Evolutionary conservation across 2,113 vertebrate genomes (phyloP).

Genomic region (Gnathonemus longibarbis): DNA sequence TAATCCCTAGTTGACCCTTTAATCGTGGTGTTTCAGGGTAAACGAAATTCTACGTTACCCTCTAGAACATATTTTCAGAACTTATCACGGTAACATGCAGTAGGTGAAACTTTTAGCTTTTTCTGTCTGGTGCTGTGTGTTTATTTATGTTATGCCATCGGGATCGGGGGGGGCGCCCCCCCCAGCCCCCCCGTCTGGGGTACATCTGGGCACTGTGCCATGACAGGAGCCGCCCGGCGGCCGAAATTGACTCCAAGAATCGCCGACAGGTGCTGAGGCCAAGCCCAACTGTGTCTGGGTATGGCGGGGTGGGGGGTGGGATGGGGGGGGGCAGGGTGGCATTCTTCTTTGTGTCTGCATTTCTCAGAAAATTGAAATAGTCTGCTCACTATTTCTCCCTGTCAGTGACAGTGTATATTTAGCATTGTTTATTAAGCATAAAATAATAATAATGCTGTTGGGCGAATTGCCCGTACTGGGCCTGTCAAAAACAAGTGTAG

Average conservation of each 20-base stretch:
- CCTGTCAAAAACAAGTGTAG: background rate
- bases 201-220: constrained; percentile 38
- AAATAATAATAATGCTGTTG: background rate
- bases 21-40: background rate
- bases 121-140: constrained; percentile 9
- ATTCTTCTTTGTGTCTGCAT: constrained; percentile 51
- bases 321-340: constrained; percentile 30
- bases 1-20: background rate
- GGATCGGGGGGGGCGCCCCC: background rate
- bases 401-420: background rate
- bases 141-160: constrained; percentile 19
- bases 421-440: constrained; percentile 1
- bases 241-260: constrained; percentile 46
- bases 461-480: background rate
- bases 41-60: background rate
- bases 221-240: constrained; percentile 28
- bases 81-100: background rate
- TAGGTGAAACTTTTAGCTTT: constrained; percentile 11
- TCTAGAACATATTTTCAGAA: background rate
- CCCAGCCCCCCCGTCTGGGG: constrained; percentile 25
- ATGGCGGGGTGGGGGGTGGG: background rate
- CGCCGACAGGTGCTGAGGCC: constrained; percentile 43
- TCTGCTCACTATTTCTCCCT: background rate
- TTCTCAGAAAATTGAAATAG: constrained; percentile 28
- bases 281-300: constrained; percentile 46